Evolutionary conservation across 2,888 invertebrate genomes (phyloP), one percentile per base, ranked within the genome.

Genomic region (Gastracanthus pulcherrimus): DNA sequence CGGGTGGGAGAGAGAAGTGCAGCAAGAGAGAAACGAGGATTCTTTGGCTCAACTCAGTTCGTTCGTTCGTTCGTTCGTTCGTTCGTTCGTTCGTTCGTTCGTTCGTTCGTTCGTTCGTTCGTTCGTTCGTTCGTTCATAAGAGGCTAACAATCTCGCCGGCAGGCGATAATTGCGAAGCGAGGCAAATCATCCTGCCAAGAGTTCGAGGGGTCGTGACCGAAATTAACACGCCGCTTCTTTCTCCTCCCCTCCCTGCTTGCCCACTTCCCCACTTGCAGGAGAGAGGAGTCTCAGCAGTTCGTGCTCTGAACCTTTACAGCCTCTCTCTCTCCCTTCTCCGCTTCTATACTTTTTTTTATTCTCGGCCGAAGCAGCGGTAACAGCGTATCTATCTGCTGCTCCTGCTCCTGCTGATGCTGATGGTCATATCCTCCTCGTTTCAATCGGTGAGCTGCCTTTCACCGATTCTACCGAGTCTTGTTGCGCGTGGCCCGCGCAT

Each of bases 171-270:
- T 82, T 82, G 79, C 82, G 72, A 82, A 71, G 82, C 82, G 82
- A 78, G 82, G 82, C 82, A 79, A 82, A 82, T 82, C 82, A 79
- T 79, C 75, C 78, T 78, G 82, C 82, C 69, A 64, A 79, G 82
- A 74, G 82, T 84, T 83, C 79, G 80, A 82, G 81, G 76, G 82
- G 82, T 85, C 84, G 83, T 80, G 84, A 72, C 83, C 84, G 81
- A 85, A 86, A 84, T 86, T 84, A 84, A 86, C 83, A 83, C 83
- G 60, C 60, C 31, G 31, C 31, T 82, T 23, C 74, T 76, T 76
- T 62, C 70, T 64, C 66, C 55, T 79, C 70, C 82, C 82, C 82
- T 84, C 76, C 38, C n/a, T n/a, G n/a, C n/a, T n/a, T n/a, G n/a
- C n/a, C n/a, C n/a, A 26, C n/a, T 19, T 19, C 16, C 23, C 34